Percentiles rank a stretch among this genome's conserved stretches.
Conservation (phyloP, 92 coral and sea anemone genomes). For the Parazoanthus atlanticus region DNA sequence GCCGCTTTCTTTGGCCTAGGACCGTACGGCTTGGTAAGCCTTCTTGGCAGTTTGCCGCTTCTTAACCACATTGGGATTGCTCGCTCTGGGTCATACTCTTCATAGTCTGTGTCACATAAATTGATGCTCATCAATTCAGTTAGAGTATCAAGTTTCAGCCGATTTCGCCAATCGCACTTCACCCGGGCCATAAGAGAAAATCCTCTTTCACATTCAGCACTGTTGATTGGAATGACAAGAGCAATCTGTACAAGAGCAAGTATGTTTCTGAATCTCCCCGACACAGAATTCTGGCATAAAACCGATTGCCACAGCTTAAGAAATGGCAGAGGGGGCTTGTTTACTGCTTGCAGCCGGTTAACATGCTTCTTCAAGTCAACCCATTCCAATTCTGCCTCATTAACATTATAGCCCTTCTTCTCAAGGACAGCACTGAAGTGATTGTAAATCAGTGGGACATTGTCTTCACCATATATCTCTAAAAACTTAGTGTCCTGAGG, state of each 20-base stretch:
- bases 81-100: constrained; percentile 19
- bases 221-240: constrained; percentile 28
- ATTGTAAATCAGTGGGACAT: constrained; percentile 10
- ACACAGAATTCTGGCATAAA: constrained; percentile 4
- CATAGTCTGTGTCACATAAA: constrained; percentile 15
- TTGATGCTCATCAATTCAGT: constrained; percentile 15
- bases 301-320: constrained; percentile 31
- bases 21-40: background rate
- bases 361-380: constrained; percentile 17
- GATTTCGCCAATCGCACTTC: constrained; percentile 38
- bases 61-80: constrained; percentile 30
- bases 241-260: constrained; percentile 31
- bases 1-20: constrained; percentile 3
- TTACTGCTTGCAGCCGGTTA: constrained; percentile 2
- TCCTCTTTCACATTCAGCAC: constrained; percentile 43
- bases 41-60: constrained; percentile 10
- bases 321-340: constrained; percentile 19
- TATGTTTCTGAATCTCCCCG: constrained; percentile 5
- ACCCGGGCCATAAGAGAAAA: constrained; percentile 35
- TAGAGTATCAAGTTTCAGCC: constrained; percentile 5
- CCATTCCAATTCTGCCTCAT: constrained; percentile 1
- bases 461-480: constrained; percentile 21
- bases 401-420: constrained; percentile 10
- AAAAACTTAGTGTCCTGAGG: constrained; percentile 15
- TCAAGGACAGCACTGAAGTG: constrained; percentile 23